Base-by-base conservation (phyloP, 1,140 invertebrate genomes). In the Bombus waltoni region DNA sequence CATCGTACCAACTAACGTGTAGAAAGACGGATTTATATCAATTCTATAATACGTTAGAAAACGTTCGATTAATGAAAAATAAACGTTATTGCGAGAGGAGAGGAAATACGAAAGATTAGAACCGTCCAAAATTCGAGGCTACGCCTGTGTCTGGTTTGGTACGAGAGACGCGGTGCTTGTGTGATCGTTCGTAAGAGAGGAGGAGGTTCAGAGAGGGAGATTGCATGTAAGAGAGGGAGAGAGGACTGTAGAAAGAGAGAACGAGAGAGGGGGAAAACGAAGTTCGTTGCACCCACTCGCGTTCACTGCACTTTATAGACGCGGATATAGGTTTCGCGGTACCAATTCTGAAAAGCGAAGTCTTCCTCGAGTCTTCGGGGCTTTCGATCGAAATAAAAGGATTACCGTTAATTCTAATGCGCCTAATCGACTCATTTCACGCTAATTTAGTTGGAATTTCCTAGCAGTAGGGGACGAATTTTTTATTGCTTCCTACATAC, bases 281-380 rank as follows among this genome's bases (percentile, higher is more conserved):
- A 94, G 94, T 95, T 95, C 94, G 92, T 94, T 95, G 94, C 93
- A 93, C 94, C 91, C 93, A 89, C 85, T 89, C 79, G 92, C 92
- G 93, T 94, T 94, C 92, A 89, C 92, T 93, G 92, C 92, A 94
- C 93, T 93, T 94, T 89, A 91, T 89, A 92, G 85, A 92, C 89
- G 90, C 91, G 88, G 89, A 90, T 92, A 92, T 90, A 90, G 91
- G 88, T 92, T 92, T 89, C 89, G 86, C 82, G 87, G 90, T 89
- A 92, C 92, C 90, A 90, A 90, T 91, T 90, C 89, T 84, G 81
- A 90, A 88, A 90, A 90, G 89, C 77, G 70, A 65, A 42, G 38
- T 62, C 81, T 83, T 83, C 80, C 59, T 53, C 62, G 42, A 66
- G 57, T 38, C 62, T 81, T 85, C 25, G 25, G 57, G 8, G 3